phyloP scores from a whole-genome alignment of 2,797 vertebrate species.

The Tadarida brasiliensis region DNA sequence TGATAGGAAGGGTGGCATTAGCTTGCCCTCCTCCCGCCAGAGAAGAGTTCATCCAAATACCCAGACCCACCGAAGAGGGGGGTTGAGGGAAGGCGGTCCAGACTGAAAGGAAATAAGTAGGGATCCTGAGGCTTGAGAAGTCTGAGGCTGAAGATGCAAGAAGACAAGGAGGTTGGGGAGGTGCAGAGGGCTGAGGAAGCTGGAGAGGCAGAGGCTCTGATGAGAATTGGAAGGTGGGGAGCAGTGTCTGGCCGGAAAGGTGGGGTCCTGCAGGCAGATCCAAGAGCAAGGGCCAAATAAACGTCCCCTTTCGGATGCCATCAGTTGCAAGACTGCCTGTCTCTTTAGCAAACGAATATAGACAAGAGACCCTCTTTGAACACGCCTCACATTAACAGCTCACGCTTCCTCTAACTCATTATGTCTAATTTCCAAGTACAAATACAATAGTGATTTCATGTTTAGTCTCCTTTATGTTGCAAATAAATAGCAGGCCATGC shows the following conservation, averaged over 20 bases:
- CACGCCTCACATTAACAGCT: background rate
- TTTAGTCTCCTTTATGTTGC: conserved; percentile 1
- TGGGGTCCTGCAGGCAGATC: background rate
- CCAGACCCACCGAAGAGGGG: background rate
- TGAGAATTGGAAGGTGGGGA: background rate
- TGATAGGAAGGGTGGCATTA: background rate
- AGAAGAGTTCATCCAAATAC: background rate
- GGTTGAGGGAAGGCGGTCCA: background rate
- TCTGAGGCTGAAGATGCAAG: background rate
- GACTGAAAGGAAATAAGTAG: background rate
- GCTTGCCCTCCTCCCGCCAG: background rate
- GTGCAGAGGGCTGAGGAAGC: background rate
- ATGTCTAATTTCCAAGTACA: background rate
- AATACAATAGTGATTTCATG: background rate
- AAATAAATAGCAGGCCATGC: background rate
- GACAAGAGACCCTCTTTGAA: background rate
- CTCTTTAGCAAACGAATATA: background rate
- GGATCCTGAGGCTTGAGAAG: background rate
- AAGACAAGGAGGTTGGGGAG: background rate
- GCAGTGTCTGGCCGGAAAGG: background rate
- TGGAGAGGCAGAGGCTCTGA: background rate
- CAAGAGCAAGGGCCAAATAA: background rate
- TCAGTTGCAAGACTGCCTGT: background rate
- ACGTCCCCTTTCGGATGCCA: background rate
- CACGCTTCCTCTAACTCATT: background rate